Evolutionary conservation across 2,797 vertebrate genomes (phyloP), one percentile per base, ranked within the genome.

Genomic region (Hemibagrus guttatus): DNA sequence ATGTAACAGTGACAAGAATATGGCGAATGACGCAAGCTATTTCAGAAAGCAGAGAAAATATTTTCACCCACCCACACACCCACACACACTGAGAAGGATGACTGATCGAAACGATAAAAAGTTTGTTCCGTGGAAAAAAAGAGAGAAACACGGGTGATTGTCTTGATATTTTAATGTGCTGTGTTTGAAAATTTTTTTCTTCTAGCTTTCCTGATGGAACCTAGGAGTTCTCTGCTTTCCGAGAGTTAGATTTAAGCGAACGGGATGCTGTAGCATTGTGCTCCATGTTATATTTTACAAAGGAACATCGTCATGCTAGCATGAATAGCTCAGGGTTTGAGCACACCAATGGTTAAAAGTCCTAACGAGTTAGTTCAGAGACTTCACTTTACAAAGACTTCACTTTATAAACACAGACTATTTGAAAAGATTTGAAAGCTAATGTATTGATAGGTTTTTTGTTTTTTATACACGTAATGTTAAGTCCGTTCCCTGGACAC

Each of bases 61-160:
- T 87, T 88, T 79, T 31, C 76, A 52, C 76, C 46, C 46, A 90
- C 49, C 58, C 52, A 85, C 84, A 79, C 78, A 81, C 58, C 46
- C 59, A 66, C 61, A 66, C 80, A 82, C n/a, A 64, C n/a, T 42
- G 59, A 80, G 21, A 61, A 28, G 58, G 5, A 63, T 63, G 58
- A 58, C 19, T 54, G 81, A 83, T 76, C 58, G 69, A 28, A 83
- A 83, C 14, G 85, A 86, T 86, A 83, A 28, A 59, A 76, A 39
- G 69, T 66, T 63, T 68, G 71, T 63, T 76, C 52, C 2, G 11
- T 52, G 31, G 46, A 86, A 83, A 35, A 54, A 61, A 54, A 52
- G 35, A 81, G 58, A 35, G 46, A 78, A 71, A 63, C 52, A 52
- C 0, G 11, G 26, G 3, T 17, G 58, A 49, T 66, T 2, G 80